Evolutionary conservation across 2,797 vertebrate genomes (phyloP), one percentile per base, ranked within the genome.

Genomic region (Poeciliopsis presidionis): DNA sequence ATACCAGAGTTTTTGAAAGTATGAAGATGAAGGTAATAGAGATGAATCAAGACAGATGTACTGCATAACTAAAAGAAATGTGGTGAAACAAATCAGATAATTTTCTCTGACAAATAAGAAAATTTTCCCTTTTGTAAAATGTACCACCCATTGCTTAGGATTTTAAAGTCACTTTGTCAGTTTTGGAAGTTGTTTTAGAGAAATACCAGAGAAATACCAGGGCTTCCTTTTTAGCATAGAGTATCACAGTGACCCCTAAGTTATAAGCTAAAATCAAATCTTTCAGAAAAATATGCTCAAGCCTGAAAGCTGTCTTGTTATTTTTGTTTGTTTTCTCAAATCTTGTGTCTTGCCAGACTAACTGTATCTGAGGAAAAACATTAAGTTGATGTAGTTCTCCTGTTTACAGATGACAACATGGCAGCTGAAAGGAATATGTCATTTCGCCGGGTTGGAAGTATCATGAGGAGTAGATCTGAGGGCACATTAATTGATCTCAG

Each of bases 401-500:
- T 83, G 30, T 84, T 90, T 79, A 74, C 93, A 98, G 96, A 94
- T 96, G 67, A 93, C 90, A 96, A 92, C 83, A 97, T 97, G 97
- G 95, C 97, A 84, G 94, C 94, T 73, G 94, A 81, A 86, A 95
- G 90, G 90, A 83, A 90, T 86, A 92, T 77, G 73, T 95, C 95
- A 67, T 84, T 94, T 78, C 87, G 88, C 81, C 92, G 77, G 55
- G 83, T 88, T 82, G 93, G 91, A 80, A 96, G 95, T 93, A 94
- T 97, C 72, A 92, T 94, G 88, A 91, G 92, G 75, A 98, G 97
- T 91, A 96, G 88, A 87, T 98, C 98, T 43, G 97, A 98, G 90
- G 97, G 97, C 39, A 96, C 95, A 49, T 92, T 99, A 86, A 94
- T 97, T 84, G 97, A 98, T 81, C 91, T 97, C 82, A 95, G 96